Conservation (phyloP, 2,888 invertebrate species). For the Hirudinaria manillensis region DNA sequence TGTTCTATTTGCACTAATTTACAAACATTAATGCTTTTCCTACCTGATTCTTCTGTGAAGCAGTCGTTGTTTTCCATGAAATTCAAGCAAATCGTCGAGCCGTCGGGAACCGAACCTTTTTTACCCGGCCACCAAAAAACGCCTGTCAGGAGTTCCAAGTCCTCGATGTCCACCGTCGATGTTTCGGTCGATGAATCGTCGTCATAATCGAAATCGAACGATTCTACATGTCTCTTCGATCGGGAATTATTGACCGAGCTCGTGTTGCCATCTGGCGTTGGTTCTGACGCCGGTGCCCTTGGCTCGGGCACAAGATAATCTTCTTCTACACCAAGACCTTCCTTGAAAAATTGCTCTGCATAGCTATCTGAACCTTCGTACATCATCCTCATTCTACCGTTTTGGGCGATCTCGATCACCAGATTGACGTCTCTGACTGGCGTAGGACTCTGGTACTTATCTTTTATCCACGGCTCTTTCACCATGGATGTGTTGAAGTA, state of each 20-base stretch:
- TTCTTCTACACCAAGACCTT: not conserved
- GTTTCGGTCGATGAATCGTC: too few relatives aligned
- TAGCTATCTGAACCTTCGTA: not conserved
- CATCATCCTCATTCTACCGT: conserved; percentile 24
- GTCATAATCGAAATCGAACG: too few relatives aligned
- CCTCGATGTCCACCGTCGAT: not conserved
- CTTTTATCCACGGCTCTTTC: not conserved
- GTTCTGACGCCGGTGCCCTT: too few relatives aligned
- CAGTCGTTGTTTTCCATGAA: too few relatives aligned
- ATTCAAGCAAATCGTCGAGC: not conserved
- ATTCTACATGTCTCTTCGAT: too few relatives aligned
- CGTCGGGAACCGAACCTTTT: not conserved
- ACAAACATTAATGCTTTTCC: too few relatives aligned
- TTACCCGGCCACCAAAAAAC: conserved; percentile 15
- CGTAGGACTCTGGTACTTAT: not conserved
- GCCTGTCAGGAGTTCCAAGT: not conserved
- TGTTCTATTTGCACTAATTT: too few relatives aligned
- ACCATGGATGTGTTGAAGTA: not conserved
- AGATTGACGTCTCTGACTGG: conserved; percentile 9
- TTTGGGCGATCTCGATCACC: not conserved
- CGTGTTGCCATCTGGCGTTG: too few relatives aligned
- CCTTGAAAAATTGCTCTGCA: not conserved
- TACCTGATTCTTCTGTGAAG: too few relatives aligned
- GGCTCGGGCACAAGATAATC: not conserved
- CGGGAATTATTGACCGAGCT: too few relatives aligned